Evolutionary conservation across 1,140 invertebrate genomes (phyloP), one percentile per base, ranked within the genome.

Genomic region (Drosophila prosaltans): DNA sequence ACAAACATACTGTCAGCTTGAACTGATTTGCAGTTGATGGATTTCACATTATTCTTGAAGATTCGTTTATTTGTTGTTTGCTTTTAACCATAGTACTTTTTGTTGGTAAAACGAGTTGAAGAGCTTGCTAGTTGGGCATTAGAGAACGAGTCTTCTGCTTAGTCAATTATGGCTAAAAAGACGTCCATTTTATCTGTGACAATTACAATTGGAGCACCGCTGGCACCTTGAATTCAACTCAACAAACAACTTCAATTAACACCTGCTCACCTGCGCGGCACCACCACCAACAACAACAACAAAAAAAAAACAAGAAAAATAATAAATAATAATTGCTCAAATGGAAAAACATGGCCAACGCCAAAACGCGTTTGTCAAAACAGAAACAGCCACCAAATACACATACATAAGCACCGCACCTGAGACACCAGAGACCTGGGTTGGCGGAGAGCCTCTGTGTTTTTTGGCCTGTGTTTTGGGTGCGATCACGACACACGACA

Each of bases 301-400:
- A 11, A 39, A 57, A 76, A 57, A 76, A 30, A 65, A 67, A 57
- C 81, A 75, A 65, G 81, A 84, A 65, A 76, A 85, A 81, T 83
- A 84, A 83, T 83, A 84, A 84, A 84, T 84, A 84, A 84, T 84
- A 84, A 84, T 84, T 84, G 77, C 81, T 80, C 57, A 73, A 84
- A 84, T 80, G 81, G 69, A 70, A 69, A 80, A 84, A 84, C 81
- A 84, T 84, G 81, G 81, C 81, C 81, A 84, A 72, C 81, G 83
- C 51, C 45, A 39, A 59, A 77, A 73, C 71, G 74, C 74, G 74
- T 76, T 76, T 76, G 74, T 72, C 69, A 76, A 72, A 76, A 72
- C 63, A 72, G 41, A 72, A 76, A 72, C 63, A 72, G 41, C 30
- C 5, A 55, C 55, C 21, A 64, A 39, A 67, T 41, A 57, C 45